Percentiles rank a stretch among this genome's conserved stretches.
Conservation (phyloP, 2,113 vertebrate genomes). For the Camelus bactrianus region DNA sequence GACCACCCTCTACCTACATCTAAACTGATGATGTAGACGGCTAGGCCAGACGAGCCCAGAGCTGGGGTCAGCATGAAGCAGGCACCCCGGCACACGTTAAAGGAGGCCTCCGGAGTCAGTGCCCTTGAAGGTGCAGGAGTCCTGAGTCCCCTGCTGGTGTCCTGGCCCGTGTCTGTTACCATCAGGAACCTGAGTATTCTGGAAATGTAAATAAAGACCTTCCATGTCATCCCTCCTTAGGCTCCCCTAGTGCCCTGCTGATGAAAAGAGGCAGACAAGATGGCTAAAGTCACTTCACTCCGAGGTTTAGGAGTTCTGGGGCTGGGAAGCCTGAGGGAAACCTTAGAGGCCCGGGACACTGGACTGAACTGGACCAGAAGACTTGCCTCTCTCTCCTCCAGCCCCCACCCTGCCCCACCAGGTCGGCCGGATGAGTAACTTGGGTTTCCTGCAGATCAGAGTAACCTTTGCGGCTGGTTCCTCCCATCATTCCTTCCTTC, state of each 20-base stretch:
- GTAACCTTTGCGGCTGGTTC: not conserved
- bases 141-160: conserved; percentile 40
- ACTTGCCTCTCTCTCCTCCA: not conserved
- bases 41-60: not conserved
- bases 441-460: not conserved
- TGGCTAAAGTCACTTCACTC: not conserved
- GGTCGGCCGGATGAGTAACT: not conserved
- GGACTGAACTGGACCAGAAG: not conserved
- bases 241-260: not conserved
- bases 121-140: not conserved
- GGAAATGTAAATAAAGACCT: not conserved
- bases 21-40: not conserved
- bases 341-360: not conserved
- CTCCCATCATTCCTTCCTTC: not conserved
- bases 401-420: not conserved
- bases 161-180: not conserved
- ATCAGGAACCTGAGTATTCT: not conserved
- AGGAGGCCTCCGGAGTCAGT: not conserved
- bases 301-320: not conserved
- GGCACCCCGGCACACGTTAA: conserved; percentile 75
- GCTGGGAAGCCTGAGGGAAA: not conserved
- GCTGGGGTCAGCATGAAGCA: not conserved
- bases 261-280: not conserved
- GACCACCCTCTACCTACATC: not conserved
- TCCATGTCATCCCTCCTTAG: not conserved